These are phyloP conservation scores for Mirza zaza DNA, from an alignment of 2,113 vertebrate genomes.

Conservation along the genomic window DNA sequence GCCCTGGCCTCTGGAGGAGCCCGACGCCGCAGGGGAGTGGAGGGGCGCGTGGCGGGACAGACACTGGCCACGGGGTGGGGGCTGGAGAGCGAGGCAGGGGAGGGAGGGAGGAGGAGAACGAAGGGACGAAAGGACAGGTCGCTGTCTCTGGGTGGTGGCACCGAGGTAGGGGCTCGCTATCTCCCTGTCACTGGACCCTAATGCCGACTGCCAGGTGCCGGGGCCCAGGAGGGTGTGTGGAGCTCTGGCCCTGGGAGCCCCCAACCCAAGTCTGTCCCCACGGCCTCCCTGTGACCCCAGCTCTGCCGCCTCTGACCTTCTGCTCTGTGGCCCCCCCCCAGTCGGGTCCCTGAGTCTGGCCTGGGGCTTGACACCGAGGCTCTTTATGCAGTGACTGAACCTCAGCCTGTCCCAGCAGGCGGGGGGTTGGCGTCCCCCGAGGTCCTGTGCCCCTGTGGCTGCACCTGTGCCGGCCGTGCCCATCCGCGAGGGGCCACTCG, in stretches of 20 bases:
- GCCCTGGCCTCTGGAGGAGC: neutral
- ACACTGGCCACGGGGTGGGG: too few relatives aligned
- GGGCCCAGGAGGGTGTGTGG: neutral
- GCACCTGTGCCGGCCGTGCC: too few relatives aligned
- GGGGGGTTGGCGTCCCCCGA: too few relatives aligned
- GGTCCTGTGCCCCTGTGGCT: neutral
- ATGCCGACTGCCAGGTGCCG: fast-evolving
- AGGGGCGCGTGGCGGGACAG: too few relatives aligned
- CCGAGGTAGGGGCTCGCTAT: neutral
- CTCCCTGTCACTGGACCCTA: neutral
- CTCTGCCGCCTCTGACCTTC: neutral
- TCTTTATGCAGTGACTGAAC: fast-evolving
- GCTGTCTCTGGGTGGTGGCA: fast-evolving
- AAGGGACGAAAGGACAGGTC: too few relatives aligned
- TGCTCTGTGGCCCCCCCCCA: neutral
- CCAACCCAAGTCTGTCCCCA: fast-evolving
- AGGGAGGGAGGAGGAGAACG: fast-evolving
- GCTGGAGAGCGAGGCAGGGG: fast-evolving
- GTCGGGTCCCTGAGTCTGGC: neutral
- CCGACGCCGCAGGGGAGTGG: neutral
- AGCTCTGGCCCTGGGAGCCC: fast-evolving
- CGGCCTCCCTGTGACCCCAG: neutral
- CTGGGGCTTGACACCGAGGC: neutral
- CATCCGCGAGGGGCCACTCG: neutral
- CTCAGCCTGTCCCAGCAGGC: too few relatives aligned